Base-by-base conservation (phyloP, 1,140 invertebrate species). In the Drosophila ercepeae region DNA sequence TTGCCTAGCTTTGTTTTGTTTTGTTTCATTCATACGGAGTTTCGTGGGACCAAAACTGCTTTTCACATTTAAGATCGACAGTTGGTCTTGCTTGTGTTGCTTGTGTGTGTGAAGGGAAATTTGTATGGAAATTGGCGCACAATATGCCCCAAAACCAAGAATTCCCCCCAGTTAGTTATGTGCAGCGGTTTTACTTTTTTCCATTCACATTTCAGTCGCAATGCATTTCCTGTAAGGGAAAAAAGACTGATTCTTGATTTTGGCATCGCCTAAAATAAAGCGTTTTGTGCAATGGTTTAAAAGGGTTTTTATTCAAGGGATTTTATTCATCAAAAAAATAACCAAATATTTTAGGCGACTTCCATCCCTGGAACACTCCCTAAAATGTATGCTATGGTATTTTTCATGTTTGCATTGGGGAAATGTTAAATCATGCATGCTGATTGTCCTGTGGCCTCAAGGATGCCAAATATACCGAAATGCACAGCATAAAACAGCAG, bases 391-490 rank as follows among this genome's bases (percentile, higher is more conserved):
- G 21, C 21, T 42, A 23, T 61, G 68, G 58, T 68, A 74, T 84
- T 75, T 78, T 57, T 29, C 53, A 58, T 72, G 39, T 72, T 75
- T 68, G 51, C 54, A 53, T 59, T 52, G 53, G 58, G 60, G 46
- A 46, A 69, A 60, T 78, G 77, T 78, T 88, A 82, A 88, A 89
- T 88, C 78, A 88, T 88, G 82, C 83, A 88, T 89, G 83, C 82
- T 75, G 83, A 88, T 88, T 88, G 82, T 78, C 74, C 73, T 88
- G 74, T 75, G 82, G 74, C 69, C 65, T 61, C 54, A 54, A 57
- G 54, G 54, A 73, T 86, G 67, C 59, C 58, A 64, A 46, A 25
- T 39, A 32, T 13, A 61, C 42, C 23, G 16, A 41, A 42, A 48
- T 73, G 44, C 44, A 42, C n/a, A 29, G 46, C 39, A 72, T 45